Base-by-base conservation (phyloP, 2,888 invertebrate genomes). In the Crepidodera aurea region DNA sequence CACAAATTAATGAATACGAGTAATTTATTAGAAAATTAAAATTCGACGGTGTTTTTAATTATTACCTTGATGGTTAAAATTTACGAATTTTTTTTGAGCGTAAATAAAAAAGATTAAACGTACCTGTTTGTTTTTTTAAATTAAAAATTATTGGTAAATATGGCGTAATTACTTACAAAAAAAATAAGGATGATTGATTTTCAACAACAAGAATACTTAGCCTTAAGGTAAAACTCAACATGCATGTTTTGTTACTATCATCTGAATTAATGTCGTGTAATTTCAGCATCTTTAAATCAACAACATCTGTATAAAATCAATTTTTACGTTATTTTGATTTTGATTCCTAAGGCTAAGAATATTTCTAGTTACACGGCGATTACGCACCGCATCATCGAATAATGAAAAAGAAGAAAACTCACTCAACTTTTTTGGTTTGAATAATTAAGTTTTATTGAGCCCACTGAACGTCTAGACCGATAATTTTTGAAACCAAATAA, bases 21-120 rank as follows among this genome's bases (percentile, higher is more conserved):
- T 15, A 44, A 44, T 44, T 44, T 44, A 44, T 44, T 44, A 7
- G 8, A 15, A 44, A 44, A 19, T 44, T 44, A n/a, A 19, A 44
- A 44, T 44, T 40, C 37, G n/a, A 13, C 6, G 1, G 13, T 15
- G 4, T 44, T 44, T 19, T 22, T 13, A 18, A 22, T 10, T 13
- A 10, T 19, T 44, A 44, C 15, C 16, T 4, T 40, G 16, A 16
- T 10, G 3, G 15, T 7, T 4, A 5, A 15, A 40, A 40, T 40
- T 18, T 16, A 40, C 15, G 15, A 16, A 16, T 40, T 15, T 8
- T 40, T 13, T 40, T 12, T 15, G 13, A 15, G 8, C 12, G 8
- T 8, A n/a, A n/a, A 5, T 32, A 32, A 32, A 8, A 32, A 32
- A 32, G 8, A 32, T 5, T 32, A 32, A 2, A 32, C 6, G 22